phyloP scores from a whole-genome alignment of 2,797 vertebrate species.

The Alauda arvensis region DNA sequence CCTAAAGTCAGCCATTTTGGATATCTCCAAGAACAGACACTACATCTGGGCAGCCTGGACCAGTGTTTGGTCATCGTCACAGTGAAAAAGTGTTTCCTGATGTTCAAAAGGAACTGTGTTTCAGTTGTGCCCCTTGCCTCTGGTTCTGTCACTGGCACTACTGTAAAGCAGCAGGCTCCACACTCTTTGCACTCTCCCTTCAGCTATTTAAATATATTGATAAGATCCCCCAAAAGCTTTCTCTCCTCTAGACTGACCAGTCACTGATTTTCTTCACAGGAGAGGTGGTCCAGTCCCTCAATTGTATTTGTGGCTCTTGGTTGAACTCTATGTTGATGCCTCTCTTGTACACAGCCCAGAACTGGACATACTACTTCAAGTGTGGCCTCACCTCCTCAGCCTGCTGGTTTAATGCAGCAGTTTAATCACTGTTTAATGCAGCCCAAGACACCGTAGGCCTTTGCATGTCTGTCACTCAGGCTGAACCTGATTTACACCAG shows the following conservation, averaged over 20 bases:
- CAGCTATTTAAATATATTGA: neutral
- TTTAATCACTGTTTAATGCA: neutral
- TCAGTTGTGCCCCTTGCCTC: neutral
- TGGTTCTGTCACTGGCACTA: neutral
- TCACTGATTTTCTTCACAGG: neutral
- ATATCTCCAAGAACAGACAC: neutral
- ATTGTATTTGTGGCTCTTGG: neutral
- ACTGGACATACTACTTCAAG: neutral
- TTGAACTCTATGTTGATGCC: neutral
- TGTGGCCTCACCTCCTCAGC: neutral
- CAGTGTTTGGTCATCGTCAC: rapidly evolving
- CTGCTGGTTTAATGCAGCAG: too few species aligned
- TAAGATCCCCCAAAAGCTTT: neutral
- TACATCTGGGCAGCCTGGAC: neutral
- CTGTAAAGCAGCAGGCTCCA: neutral
- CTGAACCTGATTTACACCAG: neutral
- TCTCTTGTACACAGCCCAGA: neutral
- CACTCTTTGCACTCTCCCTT: neutral
- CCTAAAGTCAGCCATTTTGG: neutral
- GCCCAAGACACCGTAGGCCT: neutral
- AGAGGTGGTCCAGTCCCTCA: neutral
- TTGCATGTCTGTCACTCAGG: neutral
- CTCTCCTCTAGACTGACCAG: neutral
- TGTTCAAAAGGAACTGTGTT: neutral
- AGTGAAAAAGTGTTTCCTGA: neutral